Evolutionary conservation across 64 coral and sea anemone genomes (phyloP).

Genomic region (Montipora foliosa): DNA sequence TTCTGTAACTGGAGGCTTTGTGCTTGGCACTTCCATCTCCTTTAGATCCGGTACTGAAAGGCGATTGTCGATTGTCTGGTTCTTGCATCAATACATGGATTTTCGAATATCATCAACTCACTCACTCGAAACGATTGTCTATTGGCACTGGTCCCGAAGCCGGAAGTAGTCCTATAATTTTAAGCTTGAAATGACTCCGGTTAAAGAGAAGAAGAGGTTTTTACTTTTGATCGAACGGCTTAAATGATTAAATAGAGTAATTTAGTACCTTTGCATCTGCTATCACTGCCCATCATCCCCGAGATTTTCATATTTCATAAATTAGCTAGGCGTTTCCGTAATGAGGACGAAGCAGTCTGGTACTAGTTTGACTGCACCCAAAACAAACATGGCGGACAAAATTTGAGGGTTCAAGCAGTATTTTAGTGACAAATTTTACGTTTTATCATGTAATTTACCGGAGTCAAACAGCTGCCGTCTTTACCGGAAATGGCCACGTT

Average conservation of each 20-base stretch:
- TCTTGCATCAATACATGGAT: not conserved
- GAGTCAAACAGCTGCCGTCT: not conserved
- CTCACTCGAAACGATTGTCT: not conserved
- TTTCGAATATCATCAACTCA: not conserved
- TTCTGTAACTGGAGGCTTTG: not conserved
- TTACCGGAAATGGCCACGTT: conserved; percentile 57
- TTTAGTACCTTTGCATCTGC: not conserved
- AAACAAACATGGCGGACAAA: conserved; percentile 67
- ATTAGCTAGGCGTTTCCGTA: conserved; percentile 42
- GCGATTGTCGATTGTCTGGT: conserved; percentile 4
- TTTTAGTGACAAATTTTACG: not conserved
- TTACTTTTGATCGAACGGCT: not conserved
- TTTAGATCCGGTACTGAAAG: not conserved
- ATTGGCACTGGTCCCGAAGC: not conserved
- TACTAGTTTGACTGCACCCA: conserved; percentile 3
- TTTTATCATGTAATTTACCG: conserved; percentile 15
- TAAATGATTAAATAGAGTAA: not conserved
- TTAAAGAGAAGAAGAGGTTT: not conserved
- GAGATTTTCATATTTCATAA: not conserved
- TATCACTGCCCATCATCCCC: not conserved
- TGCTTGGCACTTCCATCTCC: conserved; percentile 9
- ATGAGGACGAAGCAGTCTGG: not conserved
- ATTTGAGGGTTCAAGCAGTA: too few relatives aligned
- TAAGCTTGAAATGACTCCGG: not conserved
- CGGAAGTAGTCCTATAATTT: conserved; percentile 6